Conservation (phyloP, 2,113 vertebrate genomes). For the Stegostoma tigrinum region DNA sequence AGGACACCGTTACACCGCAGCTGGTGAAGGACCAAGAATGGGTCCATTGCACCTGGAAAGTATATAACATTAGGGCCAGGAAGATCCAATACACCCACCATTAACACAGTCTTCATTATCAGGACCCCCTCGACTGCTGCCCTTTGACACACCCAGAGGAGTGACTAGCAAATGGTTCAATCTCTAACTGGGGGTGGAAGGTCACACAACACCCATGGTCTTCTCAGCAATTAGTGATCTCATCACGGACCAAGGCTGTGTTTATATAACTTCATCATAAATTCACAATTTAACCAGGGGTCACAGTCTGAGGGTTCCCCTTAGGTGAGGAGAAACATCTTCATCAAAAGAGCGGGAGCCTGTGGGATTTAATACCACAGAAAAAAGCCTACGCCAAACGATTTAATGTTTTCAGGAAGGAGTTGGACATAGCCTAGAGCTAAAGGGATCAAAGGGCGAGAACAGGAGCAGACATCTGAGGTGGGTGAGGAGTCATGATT, state of each 20-base stretch:
- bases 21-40: conserved; percentile 73
- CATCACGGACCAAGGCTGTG: background rate
- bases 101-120: background rate
- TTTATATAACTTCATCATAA: background rate
- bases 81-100: too few relatives aligned
- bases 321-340: too few relatives aligned
- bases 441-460: too few relatives aligned
- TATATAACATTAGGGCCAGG: background rate
- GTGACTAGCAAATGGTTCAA: background rate
- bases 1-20: conserved; percentile 73
- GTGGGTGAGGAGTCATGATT: too few relatives aligned
- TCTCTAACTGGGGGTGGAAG: background rate
- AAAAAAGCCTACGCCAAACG: too few relatives aligned
- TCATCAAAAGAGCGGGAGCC: too few relatives aligned
- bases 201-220: background rate
- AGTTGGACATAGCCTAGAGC: too few relatives aligned
- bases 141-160: background rate
- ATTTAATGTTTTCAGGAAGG: too few relatives aligned
- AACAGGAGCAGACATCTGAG: too few relatives aligned
- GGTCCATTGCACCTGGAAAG: conserved; percentile 63
- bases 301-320: too few relatives aligned
- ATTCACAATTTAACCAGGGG: background rate
- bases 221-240: background rate
- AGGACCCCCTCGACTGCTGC: background rate
- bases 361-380: too few relatives aligned